Evolutionary conservation across 2,797 vertebrate species (phyloP), one percentile per base, ranked within the genome.

Genomic region (Synanceia verrucosa): DNA sequence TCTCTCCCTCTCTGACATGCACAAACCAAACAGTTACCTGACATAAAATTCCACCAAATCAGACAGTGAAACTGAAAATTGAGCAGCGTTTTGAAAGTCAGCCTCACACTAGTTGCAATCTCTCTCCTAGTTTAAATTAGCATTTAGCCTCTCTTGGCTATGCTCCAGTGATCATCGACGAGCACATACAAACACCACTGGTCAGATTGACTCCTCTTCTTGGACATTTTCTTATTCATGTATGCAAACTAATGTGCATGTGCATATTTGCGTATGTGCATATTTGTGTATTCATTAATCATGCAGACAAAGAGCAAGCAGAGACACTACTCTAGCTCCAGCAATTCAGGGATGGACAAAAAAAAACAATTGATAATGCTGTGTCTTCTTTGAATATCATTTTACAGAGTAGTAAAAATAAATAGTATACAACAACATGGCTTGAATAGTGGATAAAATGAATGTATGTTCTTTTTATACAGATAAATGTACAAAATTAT

Each of bases 131-230:
- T 60, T 64, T 43, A 31, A 33, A 26, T 23, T 75, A 55, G 58
- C 63, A 51, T 50, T 55, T 31, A 51, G 51, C 60, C 51, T 58
- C 24, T n/a, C 29, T n/a, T 74, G 53, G 65, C 50, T 43, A 31
- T 21, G 69, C 71, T 70, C 55, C 41, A 76, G 3, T 44, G 26
- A 56, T 72, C 52, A 78, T 28, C 55, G 46, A 36, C 13, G 9
- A 4, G 26, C 19, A 19, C 28, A 52, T 5, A 23, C 34, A 53
- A 55, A 66, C 55, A 58, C 23, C n/a, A 58, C 51, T 56, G 60
- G 26, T 6, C 14, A 71, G 73, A 69, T 26, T 18, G 63, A 64
- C 23, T 34, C 8, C 41, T n/a, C 24, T 23, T 43, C 33, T n/a
- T 12, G 24, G 46, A 57, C 24, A 5, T 8, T 39, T 67, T 68